Base-by-base conservation (phyloP, 1,140 invertebrate genomes). In the Ctenoplectra terminalis region DNA sequence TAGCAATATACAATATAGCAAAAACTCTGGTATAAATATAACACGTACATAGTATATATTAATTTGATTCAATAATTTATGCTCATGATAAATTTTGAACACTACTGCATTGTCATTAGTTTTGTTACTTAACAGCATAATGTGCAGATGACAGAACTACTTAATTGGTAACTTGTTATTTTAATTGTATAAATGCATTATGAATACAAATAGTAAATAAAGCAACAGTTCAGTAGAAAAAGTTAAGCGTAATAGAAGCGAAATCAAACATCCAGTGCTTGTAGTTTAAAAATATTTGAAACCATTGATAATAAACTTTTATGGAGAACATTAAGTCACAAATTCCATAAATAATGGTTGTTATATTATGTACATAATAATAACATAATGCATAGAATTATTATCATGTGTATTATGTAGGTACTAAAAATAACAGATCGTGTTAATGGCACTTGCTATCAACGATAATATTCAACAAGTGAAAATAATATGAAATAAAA, bases 1-100 rank as follows among this genome's bases (percentile, higher is more conserved):
- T 81, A 73, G 37, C 48, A 74, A 81, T 81, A 83, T 85, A 86
- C 52, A 87, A 87, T 81, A 81, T 89, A 90, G 83, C 84, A 89
- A 90, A 90, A 90, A 82, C 48, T 79, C 54, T 74, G 34, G 70
- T 89, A 90, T 48, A 90, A 90, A 89, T 86, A 82, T 87, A 85
- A 90, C 63, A 46, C 46, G 56, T 81, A 43, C 80, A 75, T 84
- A 71, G 69, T 80, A 63, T 85, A 83, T 43, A 74, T 81, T 72
- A 86, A 66, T 87, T 79, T 66, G 40, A 56, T 79, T 60, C 34
- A 13, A 71, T 40, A 31, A 60, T 7, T 76, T 76, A 83, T 70
- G 37, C 17, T 40, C 75, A 34, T 15, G 15, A 20, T 67, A 37
- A 67, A 48, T 13, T 48, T 46, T 61, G 17, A 78, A 60, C 52